Conservation (phyloP, 1,140 invertebrate genomes). For the Drosophila varians region DNA sequence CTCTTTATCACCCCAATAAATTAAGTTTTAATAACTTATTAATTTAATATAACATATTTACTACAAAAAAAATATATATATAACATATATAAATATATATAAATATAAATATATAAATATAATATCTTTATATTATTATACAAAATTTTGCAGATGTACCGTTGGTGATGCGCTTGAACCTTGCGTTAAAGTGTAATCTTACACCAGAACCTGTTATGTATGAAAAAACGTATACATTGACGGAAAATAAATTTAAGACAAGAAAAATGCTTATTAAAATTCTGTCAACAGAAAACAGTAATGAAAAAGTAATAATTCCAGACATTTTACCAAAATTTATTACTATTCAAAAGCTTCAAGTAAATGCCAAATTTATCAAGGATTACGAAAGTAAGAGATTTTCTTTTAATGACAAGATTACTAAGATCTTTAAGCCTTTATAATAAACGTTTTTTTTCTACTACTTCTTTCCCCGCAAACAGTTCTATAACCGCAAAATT, state of each 20-base stretch:
- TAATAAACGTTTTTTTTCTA: no score
- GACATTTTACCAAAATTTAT: constrained; percentile 92
- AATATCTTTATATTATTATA: no score
- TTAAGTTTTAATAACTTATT: no score
- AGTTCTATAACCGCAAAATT: no score
- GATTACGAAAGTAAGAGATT: constrained; percentile 50
- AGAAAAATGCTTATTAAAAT: constrained; percentile 86
- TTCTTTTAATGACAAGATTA: no score
- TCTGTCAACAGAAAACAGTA: constrained; percentile 83
- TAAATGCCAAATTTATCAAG: constrained; percentile 39
- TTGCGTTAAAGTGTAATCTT: constrained; percentile 32
- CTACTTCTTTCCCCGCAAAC: no score
- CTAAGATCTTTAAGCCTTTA: no score
- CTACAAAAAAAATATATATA: no score
- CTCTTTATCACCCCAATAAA: no score
- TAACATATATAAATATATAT: no score
- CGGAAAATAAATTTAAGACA: constrained; percentile 26
- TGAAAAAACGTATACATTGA: constrained; percentile 45
- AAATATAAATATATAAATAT: no score
- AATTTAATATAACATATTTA: no score
- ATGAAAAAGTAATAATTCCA: constrained; percentile 83
- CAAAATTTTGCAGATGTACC: neutral
- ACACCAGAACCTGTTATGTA: constrained; percentile 20
- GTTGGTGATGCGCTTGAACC: constrained; percentile 15
- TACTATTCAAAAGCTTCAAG: constrained; percentile 85